These are phyloP conservation scores for Anthrax anthrax DNA, from an alignment of 2,888 invertebrate genomes.

Conservation along the genomic window DNA sequence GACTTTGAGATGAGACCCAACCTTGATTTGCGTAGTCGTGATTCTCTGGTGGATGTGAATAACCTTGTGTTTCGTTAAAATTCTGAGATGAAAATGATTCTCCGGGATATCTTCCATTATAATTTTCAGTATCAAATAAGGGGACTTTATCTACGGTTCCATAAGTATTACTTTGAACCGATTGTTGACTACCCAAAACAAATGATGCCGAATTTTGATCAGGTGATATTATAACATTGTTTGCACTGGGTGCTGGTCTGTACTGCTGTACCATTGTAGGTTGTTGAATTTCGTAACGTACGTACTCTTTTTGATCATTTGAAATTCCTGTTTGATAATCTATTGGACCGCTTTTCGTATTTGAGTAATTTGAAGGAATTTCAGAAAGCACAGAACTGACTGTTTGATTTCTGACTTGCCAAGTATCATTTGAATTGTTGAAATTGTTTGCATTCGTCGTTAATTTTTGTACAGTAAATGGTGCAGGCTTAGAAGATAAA, in stretches of 20 bases:
- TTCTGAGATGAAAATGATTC: too few relatives aligned
- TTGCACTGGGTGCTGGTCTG: constrained; percentile 39
- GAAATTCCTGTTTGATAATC: constrained; percentile 3
- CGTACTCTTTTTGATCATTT: constrained; percentile 16
- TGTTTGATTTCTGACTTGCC: not conserved
- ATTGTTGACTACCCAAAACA: constrained; percentile 48
- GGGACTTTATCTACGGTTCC: constrained; percentile 39
- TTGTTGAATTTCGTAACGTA: constrained; percentile 32
- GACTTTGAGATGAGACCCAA: not conserved
- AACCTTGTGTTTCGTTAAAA: not conserved
- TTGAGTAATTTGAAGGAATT: constrained; percentile 4
- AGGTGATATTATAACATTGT: constrained; percentile 47
- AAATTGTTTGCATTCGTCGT: not conserved
- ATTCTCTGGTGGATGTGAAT: not conserved
- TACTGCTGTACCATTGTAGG: constrained; percentile 30
- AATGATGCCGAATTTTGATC: constrained; percentile 50
- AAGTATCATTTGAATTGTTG: not conserved
- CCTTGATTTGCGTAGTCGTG: not conserved
- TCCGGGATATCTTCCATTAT: constrained; percentile 14
- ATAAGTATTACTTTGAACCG: constrained; percentile 35
- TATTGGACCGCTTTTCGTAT: not conserved
- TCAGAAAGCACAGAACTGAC: not conserved
- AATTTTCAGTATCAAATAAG: constrained; percentile 29
- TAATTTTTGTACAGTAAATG: constrained; percentile 24
- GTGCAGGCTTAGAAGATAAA: constrained; percentile 26